Evolutionary conservation across 2,888 invertebrate genomes (phyloP).

Genomic region (Odontocolon sp.): DNA sequence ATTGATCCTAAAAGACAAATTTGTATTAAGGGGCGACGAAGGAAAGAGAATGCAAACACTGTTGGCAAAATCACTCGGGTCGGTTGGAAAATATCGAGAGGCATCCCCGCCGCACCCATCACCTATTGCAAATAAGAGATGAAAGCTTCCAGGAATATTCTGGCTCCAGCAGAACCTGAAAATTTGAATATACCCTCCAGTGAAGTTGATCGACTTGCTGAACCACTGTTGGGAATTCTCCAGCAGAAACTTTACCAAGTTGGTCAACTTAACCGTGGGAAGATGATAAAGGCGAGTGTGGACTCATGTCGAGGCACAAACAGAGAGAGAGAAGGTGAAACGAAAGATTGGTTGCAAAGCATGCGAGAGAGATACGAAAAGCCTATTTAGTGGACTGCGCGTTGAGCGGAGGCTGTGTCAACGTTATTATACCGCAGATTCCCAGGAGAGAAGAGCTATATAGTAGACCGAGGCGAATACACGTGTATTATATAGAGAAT

Average conservation of each 20-base stretch:
- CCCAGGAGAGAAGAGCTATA: constrained; percentile 70
- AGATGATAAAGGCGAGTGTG: constrained; percentile 23
- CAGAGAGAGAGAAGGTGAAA: constrained; percentile 36
- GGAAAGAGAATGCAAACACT: neutral
- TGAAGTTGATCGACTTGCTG: no score
- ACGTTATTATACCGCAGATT: constrained; percentile 77
- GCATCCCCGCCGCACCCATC: no score
- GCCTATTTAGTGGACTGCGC: constrained; percentile 71
- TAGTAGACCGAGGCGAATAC: constrained; percentile 14
- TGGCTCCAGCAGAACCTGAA: no score
- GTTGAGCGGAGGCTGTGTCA: constrained; percentile 72
- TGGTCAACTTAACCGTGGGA: constrained; percentile 25
- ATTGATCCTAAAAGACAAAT: constrained; percentile 59
- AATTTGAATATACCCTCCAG: no score
- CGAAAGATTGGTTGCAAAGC: constrained; percentile 25
- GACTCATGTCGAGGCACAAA: constrained; percentile 7
- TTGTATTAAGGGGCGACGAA: constrained; percentile 26
- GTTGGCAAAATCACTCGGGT: constrained; percentile 14
- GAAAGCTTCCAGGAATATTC: no score
- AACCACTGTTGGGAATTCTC: no score
- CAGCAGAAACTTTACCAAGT: no score
- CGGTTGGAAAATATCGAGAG: constrained; percentile 32
- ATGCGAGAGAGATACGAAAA: constrained; percentile 60
- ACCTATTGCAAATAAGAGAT: constrained; percentile 24
- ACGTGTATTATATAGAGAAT: constrained; percentile 27